Evolutionary conservation across 2,113 vertebrate species (phyloP).

Genomic region (Protomyctophum bolini): DNA sequence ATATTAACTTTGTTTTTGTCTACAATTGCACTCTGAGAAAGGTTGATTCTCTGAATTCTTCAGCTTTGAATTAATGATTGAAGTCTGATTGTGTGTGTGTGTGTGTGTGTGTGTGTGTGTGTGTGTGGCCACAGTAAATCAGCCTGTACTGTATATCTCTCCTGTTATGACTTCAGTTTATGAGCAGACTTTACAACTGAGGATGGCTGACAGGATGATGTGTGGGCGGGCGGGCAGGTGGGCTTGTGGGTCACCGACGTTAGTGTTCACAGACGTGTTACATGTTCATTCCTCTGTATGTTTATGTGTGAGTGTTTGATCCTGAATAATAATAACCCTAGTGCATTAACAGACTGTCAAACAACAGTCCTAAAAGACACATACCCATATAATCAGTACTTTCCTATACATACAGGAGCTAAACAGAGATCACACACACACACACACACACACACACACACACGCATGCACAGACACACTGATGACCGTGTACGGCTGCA

Average conservation of each 20-base stretch:
- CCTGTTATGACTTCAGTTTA: conserved; percentile 22
- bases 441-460: neutral
- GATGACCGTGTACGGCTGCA: no score
- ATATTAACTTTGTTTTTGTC: no score
- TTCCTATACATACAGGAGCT: no score
- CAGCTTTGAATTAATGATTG: no score
- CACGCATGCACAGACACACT: no score
- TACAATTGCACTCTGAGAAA: no score
- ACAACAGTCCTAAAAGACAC: neutral
- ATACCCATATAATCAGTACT: no score
- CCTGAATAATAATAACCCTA: neutral
- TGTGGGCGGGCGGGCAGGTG: neutral
- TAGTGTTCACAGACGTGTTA: no score
- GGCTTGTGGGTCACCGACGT: no score
- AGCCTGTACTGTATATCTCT: conserved; percentile 19
- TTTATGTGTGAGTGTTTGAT: neutral
- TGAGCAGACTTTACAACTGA: conserved; percentile 28
- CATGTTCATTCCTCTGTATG: neutral
- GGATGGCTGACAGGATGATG: conserved; percentile 24
- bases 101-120: neutral
- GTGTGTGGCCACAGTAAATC: conserved; percentile 16
- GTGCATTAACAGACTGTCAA: conserved; percentile 4
- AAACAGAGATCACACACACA: no score
- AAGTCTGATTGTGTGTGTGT: neutral
- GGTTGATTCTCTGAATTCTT: no score